phyloP scores from a whole-genome alignment of 2,797 vertebrate genomes.

The Hephaestus fuliginosus region DNA sequence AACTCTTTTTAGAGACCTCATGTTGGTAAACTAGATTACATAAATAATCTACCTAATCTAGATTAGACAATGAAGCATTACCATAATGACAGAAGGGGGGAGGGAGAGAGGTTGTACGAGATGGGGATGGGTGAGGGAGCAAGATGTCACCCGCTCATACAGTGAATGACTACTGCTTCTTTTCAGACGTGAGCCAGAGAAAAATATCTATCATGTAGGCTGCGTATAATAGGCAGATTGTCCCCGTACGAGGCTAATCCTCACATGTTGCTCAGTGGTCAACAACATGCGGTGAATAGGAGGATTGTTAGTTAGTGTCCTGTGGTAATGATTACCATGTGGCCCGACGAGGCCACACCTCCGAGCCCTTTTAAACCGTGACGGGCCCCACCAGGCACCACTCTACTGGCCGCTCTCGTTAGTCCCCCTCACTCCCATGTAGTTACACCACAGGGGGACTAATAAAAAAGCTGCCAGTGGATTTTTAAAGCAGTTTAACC shows the following conservation, averaged over 20 bases:
- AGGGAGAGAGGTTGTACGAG: background rate
- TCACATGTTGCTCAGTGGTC: constrained; percentile 72
- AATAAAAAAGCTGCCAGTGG: constrained; percentile 58
- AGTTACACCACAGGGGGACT: constrained; percentile 59
- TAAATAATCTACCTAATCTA: constrained; percentile 75
- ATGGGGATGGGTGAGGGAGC: constrained; percentile 11
- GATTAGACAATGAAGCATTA: constrained; percentile 74
- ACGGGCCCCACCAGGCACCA: constrained; percentile 51
- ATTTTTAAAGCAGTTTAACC: constrained; percentile 50
- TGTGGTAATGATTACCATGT: constrained; percentile 80
- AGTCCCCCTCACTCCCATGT: constrained; percentile 40
- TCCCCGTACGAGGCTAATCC: constrained; percentile 49
- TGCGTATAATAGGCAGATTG: constrained; percentile 73
- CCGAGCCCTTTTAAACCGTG: constrained; percentile 52
- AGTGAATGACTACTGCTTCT: constrained; percentile 59
- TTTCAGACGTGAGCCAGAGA: constrained; percentile 65
- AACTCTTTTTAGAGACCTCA: constrained; percentile 60
- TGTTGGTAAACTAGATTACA: constrained; percentile 77
- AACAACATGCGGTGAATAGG: constrained; percentile 80
- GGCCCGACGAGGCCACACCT: constrained; percentile 63
- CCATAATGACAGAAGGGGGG: constrained; percentile 46
- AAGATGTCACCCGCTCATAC: constrained; percentile 65
- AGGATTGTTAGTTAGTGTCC: constrained; percentile 75
- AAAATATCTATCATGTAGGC: constrained; percentile 46
- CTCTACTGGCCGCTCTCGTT: constrained; percentile 58